phyloP scores from a whole-genome alignment of 1,140 invertebrate genomes.

The Triops longicaudatus region DNA sequence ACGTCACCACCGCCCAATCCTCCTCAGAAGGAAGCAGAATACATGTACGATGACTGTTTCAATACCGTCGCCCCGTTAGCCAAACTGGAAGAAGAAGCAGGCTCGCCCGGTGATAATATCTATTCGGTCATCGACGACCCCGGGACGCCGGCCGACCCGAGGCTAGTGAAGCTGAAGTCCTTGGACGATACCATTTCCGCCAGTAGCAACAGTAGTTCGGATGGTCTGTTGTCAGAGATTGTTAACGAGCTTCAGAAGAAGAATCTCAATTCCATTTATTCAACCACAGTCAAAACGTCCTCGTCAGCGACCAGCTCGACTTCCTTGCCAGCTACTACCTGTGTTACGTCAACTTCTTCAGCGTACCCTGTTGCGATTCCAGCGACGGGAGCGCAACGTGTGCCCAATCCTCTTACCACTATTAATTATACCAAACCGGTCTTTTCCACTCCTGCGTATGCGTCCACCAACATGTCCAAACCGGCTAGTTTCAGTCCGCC shows the following conservation, averaged over 20 bases:
- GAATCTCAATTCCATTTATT: conserved; percentile 78
- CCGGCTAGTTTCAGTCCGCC: neutral
- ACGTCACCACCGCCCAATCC: conserved; percentile 55
- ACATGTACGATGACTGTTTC: conserved; percentile 64
- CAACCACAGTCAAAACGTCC: conserved; percentile 40
- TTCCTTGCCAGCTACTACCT: conserved; percentile 16
- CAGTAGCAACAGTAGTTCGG: conserved; percentile 38
- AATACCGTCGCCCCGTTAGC: conserved; percentile 45
- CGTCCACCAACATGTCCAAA: neutral
- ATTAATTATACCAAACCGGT: neutral
- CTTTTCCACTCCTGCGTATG: neutral
- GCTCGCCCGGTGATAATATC: conserved; percentile 55
- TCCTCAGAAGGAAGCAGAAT: conserved; percentile 41
- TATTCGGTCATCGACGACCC: conserved; percentile 77
- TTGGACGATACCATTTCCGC: conserved; percentile 31
- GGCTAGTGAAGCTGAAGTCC: conserved; percentile 30
- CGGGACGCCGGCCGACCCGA: neutral
- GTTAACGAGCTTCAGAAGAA: conserved; percentile 75
- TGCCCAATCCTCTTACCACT: neutral
- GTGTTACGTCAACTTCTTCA: neutral
- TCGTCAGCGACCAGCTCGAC: neutral
- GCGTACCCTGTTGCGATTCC: neutral
- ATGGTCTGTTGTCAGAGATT: conserved; percentile 69
- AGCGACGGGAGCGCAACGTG: neutral
- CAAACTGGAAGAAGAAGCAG: neutral